Evolutionary conservation across 1,140 invertebrate genomes (phyloP).

Genomic region (Calliopsis andreniformis): DNA sequence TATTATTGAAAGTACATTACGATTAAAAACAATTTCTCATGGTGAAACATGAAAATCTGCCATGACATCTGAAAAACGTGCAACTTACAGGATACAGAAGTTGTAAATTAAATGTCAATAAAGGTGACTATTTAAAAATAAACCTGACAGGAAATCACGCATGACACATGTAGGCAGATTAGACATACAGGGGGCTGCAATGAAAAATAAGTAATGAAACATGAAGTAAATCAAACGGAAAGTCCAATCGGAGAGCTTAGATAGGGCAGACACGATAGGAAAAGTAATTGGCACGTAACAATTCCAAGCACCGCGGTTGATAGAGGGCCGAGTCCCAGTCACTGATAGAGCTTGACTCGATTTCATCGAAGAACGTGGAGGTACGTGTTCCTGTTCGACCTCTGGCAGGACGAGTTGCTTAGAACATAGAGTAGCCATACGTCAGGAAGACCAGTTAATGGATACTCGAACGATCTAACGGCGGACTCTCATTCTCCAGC

Average conservation of each 20-base stretch:
- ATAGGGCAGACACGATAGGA: slow-evolving; percentile 59
- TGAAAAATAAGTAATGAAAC: background rate
- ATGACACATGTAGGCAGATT: background rate
- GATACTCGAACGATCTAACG: slow-evolving; percentile 41
- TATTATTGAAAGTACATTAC: no score
- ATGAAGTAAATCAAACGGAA: background rate
- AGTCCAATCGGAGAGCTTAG: slow-evolving; percentile 29
- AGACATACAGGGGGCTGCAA: background rate
- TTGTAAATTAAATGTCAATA: background rate
- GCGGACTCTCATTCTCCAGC: slow-evolving; percentile 19
- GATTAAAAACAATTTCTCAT: no score
- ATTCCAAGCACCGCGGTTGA: slow-evolving; percentile 43
- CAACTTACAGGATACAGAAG: background rate
- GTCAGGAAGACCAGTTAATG: slow-evolving; percentile 56
- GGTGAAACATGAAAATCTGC: no score
- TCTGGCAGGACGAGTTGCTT: slow-evolving; percentile 33
- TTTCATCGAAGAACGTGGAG: slow-evolving; percentile 8
- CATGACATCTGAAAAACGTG: no score
- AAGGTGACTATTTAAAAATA: background rate
- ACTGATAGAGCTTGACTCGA: slow-evolving; percentile 22
- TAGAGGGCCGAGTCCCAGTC: slow-evolving; percentile 35
- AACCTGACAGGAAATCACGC: background rate
- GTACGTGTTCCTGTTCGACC: slow-evolving; percentile 33
- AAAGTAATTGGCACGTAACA: slow-evolving; percentile 68
- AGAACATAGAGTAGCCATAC: slow-evolving; percentile 47